phyloP scores from a whole-genome alignment of 2,113 vertebrate genomes.

The Puntigrus tetrazona region DNA sequence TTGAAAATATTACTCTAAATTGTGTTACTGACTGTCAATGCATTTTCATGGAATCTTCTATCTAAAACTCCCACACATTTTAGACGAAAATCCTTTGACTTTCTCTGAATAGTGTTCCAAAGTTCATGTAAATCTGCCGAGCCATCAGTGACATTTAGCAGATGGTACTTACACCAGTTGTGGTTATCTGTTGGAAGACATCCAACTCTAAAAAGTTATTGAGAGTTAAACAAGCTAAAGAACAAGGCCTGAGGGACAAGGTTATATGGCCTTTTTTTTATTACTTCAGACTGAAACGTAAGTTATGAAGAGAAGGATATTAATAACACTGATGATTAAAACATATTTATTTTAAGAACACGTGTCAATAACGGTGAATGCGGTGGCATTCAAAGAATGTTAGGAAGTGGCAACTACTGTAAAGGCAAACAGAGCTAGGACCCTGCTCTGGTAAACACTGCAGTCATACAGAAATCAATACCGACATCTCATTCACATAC shows the following conservation, averaged over 20 bases:
- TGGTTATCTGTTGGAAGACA: slow-evolving; percentile 29
- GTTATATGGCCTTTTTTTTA: not conserved
- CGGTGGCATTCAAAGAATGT: slow-evolving; percentile 11
- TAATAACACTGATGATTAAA: not conserved
- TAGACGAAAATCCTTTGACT: slow-evolving; percentile 6
- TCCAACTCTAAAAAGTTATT: slow-evolving; percentile 11
- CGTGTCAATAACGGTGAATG: not conserved
- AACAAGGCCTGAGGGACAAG: not conserved
- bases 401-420: slow-evolving; percentile 18
- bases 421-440: slow-evolving; percentile 23
- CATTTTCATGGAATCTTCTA: not conserved
- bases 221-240: not conserved
- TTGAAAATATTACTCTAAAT: not conserved
- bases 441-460: slow-evolving; percentile 33
- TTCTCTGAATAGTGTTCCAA: slow-evolving; percentile 35
- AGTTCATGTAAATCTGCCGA: slow-evolving; percentile 32
- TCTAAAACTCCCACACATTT: slow-evolving; percentile 10
- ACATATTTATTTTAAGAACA: not conserved
- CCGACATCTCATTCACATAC: slow-evolving; percentile 14
- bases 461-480: slow-evolving; percentile 38
- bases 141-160: slow-evolving; percentile 28
- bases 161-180: slow-evolving; percentile 18
- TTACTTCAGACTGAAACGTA: not conserved
- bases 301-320: not conserved
- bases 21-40: not conserved